Evolutionary conservation across 1,140 invertebrate genomes (phyloP), one percentile per base, ranked within the genome.

Genomic region (Brachionus koreanus): DNA sequence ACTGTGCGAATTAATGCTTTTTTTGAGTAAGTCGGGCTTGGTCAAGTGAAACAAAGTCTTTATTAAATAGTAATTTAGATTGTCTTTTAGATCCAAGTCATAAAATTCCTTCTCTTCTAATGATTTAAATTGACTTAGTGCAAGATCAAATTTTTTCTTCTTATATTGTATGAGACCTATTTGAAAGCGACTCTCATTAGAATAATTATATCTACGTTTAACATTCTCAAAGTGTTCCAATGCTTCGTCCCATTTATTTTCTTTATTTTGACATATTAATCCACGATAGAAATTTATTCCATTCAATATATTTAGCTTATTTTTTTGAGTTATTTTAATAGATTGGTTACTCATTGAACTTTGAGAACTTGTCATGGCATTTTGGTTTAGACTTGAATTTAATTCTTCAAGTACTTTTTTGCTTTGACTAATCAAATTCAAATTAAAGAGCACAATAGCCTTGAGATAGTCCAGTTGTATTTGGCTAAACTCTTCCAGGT

Each of bases 211-310:
- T 46, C 42, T 29, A 7, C 39, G n/a, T 25, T 74, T 74, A 4
- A 69, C 65, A 19, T 42, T 69, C 39, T 69, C 35, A 69, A 69
- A 74, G 69, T 74, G 23, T 29, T 74, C 42, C 25, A 46, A 46
- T 9, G 69, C 19, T 46, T 74, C 43, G 39, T 74, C 39, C 23
- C 39, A 74, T 9, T 39, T 46, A 4, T 43, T 4, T 35, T 33
- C 25, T n/a, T 65, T 39, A 4, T 37, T 46, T 16, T 74, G 39
- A 39, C 25, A 35, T 29, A 46, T 74, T 46, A 43, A 12, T n/a
- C 42, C 42, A 33, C 46, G 42, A 49, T 43, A 46, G 29, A 43
- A 69, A 39, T 69, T 69, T n/a, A 69, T 19, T 37, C 65, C 65
- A 39, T 69, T 69, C 6, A 39, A 69, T 16, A 69, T 7, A 69